Base-by-base conservation (phyloP, 2,797 vertebrate species). In the Periophthalmus magnuspinnatus region DNA sequence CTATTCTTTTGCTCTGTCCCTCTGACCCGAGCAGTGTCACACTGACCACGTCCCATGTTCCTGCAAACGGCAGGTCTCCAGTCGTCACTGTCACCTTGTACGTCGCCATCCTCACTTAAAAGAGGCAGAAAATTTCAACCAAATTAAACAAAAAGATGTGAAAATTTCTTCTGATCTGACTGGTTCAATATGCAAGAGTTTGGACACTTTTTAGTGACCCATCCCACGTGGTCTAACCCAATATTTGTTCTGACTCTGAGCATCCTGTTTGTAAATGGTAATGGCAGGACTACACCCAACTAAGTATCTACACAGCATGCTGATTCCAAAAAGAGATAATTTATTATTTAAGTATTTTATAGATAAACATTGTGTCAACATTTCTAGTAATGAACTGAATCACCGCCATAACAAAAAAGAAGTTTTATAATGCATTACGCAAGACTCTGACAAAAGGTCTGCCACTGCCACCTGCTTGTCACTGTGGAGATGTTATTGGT, bases 51-150 rank as follows among this genome's bases (percentile, higher is more conserved):
- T 88, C 90, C 22, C 54, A 59, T 6, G 87, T 88, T 34, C 87
- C 86, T 33, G 84, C 83, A 19, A 69, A 0, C 22, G 28, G 3
- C 80, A 55, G 60, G 50, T 74, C 32, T 17, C 86, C 86, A 1
- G 87, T 91, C 62, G 74, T 79, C 24, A 89, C 78, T 5, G 76
- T 56, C 1, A 89, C 2, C 22, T 75, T 88, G 80, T 89, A 91
- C 34, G 78, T 72, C 38, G 80, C 67, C 88, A 90, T 90, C 69
- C 32, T 81, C 32, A 8, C 38, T 45, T 36, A 33, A 36, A 67
- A 6, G 28, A 52, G 71, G 60, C 56, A 47, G 13, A 41, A 22
- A 14, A 6, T 2, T 21, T 11, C 16, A 38, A 41, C 7, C 14
- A 33, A 19, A 34, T 59, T 1, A 59, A 33, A 59, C 11, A 16